These are phyloP conservation scores for Ascaphus truei DNA, from an alignment of 2,113 vertebrate species.

Conservation along the genomic window DNA sequence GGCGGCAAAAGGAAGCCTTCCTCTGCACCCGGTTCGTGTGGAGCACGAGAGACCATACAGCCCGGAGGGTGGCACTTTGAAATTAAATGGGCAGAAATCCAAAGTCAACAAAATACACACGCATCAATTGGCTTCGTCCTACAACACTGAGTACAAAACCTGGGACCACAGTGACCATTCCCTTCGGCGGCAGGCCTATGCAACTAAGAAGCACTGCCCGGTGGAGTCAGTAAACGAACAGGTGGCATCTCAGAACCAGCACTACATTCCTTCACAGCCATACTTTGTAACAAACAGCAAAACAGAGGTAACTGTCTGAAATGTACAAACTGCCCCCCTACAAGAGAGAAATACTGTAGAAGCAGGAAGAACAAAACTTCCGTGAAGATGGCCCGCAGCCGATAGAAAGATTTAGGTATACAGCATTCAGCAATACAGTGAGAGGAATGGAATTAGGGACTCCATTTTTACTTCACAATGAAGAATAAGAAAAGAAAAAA, in stretches of 20 bases:
- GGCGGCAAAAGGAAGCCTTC: constrained; percentile 82
- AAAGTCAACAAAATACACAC: constrained; percentile 70
- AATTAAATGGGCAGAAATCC: constrained; percentile 83
- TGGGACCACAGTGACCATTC: constrained; percentile 90
- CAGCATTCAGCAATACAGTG: constrained; percentile 58
- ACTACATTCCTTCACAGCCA: constrained; percentile 88
- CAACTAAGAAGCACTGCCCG: constrained; percentile 79
- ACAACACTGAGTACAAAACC: constrained; percentile 83
- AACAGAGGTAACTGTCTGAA: constrained; percentile 98
- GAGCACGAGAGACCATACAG: constrained; percentile 83
- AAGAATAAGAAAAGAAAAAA: constrained; percentile 32
- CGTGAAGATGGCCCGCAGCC: constrained; percentile 35
- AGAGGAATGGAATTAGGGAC: constrained; percentile 57
- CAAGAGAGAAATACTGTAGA: constrained; percentile 15
- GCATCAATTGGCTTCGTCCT: constrained; percentile 82
- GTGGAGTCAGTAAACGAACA: constrained; percentile 81
- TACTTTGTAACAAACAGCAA: constrained; percentile 99
- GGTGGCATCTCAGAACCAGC: constrained; percentile 78
- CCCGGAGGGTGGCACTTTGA: constrained; percentile 75
- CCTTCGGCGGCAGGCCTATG: constrained; percentile 80
- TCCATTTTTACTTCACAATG: constrained; percentile 53
- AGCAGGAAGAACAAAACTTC: constrained; percentile 36
- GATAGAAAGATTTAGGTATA: constrained; percentile 43
- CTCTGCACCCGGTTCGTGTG: constrained; percentile 80
- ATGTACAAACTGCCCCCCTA: constrained; percentile 38